Evolutionary conservation across 2,888 invertebrate genomes (phyloP).

Genomic region (Ramazzottius varieornatus): DNA sequence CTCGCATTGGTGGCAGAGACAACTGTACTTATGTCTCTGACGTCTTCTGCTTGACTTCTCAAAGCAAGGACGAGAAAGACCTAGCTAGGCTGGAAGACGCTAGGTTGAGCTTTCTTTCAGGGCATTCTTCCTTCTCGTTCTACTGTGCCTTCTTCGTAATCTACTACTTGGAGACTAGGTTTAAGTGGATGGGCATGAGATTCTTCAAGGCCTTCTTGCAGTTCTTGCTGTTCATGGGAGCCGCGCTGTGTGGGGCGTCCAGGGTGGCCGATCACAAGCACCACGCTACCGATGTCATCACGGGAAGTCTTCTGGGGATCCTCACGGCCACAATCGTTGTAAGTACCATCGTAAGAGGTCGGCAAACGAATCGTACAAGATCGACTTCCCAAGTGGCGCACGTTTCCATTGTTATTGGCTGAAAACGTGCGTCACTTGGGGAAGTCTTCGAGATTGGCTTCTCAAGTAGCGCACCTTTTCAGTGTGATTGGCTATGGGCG

Average conservation of each 20-base stretch:
- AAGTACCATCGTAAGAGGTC: too few relatives aligned
- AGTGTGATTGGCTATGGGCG: too few relatives aligned
- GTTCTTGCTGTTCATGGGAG: constrained; percentile 12
- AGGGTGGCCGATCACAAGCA: constrained; percentile 22
- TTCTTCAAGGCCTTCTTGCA: constrained; percentile 15
- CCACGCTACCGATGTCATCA: constrained; percentile 21
- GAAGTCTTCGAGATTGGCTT: too few relatives aligned
- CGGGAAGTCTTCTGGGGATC: constrained; percentile 16
- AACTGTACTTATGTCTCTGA: constrained; percentile 2
- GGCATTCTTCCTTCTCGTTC: constrained; percentile 18
- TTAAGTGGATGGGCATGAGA: constrained; percentile 12
- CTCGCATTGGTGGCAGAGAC: constrained; percentile 9
- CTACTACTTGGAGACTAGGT: constrained; percentile 15
- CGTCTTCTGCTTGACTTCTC: not conserved
- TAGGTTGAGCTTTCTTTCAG: constrained; percentile 21
- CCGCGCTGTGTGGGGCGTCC: constrained; percentile 12
- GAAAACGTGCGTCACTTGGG: too few relatives aligned
- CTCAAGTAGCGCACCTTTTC: too few relatives aligned
- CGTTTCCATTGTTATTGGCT: too few relatives aligned
- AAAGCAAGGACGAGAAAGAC: not conserved
- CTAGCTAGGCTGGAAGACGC: constrained; percentile 6
- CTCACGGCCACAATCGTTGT: constrained; percentile 12
- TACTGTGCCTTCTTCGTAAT: constrained; percentile 16
- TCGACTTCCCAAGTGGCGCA: too few relatives aligned
- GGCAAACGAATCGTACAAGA: too few relatives aligned